These are phyloP conservation scores for Acanthosepion pharaonis DNA, from an alignment of 2,888 invertebrate genomes.

Conservation along the genomic window DNA sequence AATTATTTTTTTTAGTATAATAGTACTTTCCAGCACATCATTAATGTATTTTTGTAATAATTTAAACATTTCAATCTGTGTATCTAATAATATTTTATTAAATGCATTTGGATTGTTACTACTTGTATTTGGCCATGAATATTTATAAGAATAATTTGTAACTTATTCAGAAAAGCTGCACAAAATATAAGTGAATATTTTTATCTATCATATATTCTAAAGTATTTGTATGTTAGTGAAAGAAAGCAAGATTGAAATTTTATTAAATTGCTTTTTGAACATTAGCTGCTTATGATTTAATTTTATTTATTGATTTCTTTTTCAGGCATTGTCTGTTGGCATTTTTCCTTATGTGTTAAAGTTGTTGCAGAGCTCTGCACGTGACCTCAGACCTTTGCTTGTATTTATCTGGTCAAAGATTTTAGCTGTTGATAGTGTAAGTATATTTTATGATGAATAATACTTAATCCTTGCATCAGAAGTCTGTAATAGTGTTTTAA, in stretches of 20 bases:
- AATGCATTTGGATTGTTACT: too few species aligned
- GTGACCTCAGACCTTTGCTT: conserved; percentile 91
- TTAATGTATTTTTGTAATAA: background rate
- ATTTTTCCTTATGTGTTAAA: conserved; percentile 99
- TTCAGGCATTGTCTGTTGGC: conserved; percentile 91
- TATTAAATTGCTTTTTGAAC: background rate
- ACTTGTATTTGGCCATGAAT: too few species aligned
- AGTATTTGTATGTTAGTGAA: too few species aligned
- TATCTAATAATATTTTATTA: too few species aligned
- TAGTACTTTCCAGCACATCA: background rate
- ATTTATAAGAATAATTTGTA: too few species aligned
- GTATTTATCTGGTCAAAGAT: conserved; percentile 99
- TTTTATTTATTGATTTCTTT: conserved; percentile 48
- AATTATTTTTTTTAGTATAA: background rate
- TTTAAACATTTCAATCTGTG: background rate
- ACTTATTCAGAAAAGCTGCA: too few species aligned
- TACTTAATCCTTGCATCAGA: background rate
- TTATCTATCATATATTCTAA: too few species aligned
- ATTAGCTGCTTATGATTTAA: background rate
- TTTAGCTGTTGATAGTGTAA: conserved; percentile 93
- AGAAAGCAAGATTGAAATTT: too few species aligned
- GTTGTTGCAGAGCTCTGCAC: conserved; percentile 93
- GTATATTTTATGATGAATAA: conserved; percentile 67
- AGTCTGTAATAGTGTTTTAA: background rate
- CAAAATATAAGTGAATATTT: too few species aligned